Conservation (phyloP, 1,140 invertebrate species). For the Acromyrmex charruanus region DNA sequence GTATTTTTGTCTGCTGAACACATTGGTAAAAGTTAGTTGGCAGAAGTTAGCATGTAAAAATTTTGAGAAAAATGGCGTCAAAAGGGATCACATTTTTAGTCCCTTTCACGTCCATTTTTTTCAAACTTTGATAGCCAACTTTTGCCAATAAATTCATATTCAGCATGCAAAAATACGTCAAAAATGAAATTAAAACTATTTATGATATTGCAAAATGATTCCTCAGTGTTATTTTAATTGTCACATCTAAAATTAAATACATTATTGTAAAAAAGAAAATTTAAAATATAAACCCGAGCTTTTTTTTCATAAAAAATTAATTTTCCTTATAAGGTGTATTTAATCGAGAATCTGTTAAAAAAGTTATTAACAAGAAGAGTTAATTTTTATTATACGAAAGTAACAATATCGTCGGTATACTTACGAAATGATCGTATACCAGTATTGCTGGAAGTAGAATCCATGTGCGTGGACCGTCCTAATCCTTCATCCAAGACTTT, state of each 20-base stretch:
- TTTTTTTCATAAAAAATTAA: neutral
- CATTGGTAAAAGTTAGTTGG: no score
- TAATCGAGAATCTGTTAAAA: neutral
- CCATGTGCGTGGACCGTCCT: conserved; percentile 73
- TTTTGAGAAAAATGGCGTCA: no score
- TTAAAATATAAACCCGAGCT: neutral
- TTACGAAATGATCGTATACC: conserved; percentile 80
- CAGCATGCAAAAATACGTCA: no score
- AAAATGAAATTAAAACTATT: no score
- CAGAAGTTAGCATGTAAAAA: no score
- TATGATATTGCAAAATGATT: no score
- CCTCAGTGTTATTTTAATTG: neutral
- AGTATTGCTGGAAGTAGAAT: conserved; percentile 79
- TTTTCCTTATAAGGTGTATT: neutral
- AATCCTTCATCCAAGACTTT: conserved; percentile 79
- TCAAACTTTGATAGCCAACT: no score
- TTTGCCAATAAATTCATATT: no score
- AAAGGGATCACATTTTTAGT: no score
- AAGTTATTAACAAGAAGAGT: neutral
- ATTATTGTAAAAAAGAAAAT: neutral
- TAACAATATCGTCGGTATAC: conserved; percentile 44
- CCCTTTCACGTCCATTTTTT: no score
- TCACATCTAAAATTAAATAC: neutral
- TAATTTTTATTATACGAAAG: neutral
- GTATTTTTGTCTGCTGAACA: no score